Conservation (phyloP, 2,888 invertebrate genomes). For the Phaonia tiefii region DNA sequence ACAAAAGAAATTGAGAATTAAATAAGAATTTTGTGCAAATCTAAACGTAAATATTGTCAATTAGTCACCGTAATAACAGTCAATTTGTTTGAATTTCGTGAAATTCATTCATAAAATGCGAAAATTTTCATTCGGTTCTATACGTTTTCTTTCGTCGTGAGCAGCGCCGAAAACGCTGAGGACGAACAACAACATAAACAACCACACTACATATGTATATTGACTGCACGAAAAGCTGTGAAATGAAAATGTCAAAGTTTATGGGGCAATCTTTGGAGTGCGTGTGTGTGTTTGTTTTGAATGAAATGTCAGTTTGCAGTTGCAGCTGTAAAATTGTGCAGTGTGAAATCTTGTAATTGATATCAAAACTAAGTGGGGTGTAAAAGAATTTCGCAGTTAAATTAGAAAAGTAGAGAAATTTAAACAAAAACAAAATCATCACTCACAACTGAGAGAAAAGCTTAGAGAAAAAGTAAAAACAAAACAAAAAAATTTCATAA, state of each 20-base stretch:
- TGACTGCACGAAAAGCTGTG: conserved; percentile 13
- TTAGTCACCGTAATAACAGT: conserved; percentile 38
- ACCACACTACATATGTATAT: too few species aligned
- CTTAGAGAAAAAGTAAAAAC: conserved; percentile 7
- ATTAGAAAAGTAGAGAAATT: not conserved
- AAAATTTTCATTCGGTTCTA: conserved; percentile 44
- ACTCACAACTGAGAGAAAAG: not conserved
- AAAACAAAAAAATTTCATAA: conserved; percentile 5
- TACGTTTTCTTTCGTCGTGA: not conserved
- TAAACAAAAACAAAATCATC: conserved; percentile 10
- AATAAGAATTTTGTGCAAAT: conserved; percentile 18
- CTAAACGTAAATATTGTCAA: conserved; percentile 13
- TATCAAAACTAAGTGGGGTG: conserved; percentile 8
- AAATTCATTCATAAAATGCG: conserved; percentile 17
- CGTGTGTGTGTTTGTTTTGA: conserved; percentile 20
- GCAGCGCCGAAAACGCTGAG: not conserved
- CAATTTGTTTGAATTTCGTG: conserved; percentile 44
- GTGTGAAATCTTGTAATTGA: conserved; percentile 1
- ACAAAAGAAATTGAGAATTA: conserved; percentile 6
- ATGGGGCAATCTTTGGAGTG: conserved; percentile 10
- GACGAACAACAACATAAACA: not conserved
- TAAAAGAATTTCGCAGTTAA: not conserved
- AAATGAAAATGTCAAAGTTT: conserved; percentile 52
- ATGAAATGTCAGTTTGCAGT: conserved; percentile 21
- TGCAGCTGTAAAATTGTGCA: not conserved